Conservation (phyloP, 2,113 vertebrate genomes). For the Chionodraco myersi region DNA sequence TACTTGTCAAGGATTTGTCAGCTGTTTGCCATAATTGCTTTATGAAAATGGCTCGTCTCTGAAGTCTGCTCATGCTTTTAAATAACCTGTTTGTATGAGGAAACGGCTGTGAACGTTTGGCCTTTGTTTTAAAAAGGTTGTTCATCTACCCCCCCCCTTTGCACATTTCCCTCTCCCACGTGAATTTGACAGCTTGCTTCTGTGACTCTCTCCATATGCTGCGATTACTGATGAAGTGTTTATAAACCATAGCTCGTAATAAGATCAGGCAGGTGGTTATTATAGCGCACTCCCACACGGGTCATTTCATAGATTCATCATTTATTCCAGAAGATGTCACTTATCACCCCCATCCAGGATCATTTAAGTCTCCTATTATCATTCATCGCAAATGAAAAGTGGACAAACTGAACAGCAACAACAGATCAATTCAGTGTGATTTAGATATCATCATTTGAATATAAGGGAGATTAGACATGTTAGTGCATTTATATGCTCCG, state of each 20-base stretch:
- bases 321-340: slow-evolving; percentile 40
- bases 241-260: slow-evolving; percentile 47
- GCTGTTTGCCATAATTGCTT: neutral
- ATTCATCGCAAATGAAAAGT: neutral
- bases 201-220: slow-evolving; percentile 29
- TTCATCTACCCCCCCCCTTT: neutral
- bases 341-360: slow-evolving; percentile 16
- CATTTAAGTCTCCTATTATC: slow-evolving; percentile 7
- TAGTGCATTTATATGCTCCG: neutral
- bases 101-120: neutral
- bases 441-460: neutral
- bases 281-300: slow-evolving; percentile 6
- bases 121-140: slow-evolving; percentile 16
- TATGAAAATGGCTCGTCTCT: neutral
- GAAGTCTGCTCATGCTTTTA: neutral
- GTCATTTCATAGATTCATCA: slow-evolving; percentile 42
- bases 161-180: slow-evolving; percentile 20
- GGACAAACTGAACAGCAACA: neutral
- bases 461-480: neutral
- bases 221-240: neutral
- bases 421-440: neutral
- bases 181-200: slow-evolving; percentile 15
- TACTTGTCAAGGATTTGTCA: slow-evolving; percentile 8
- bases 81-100: neutral
- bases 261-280: slow-evolving; percentile 45